Conservation (phyloP, 2,113 vertebrate genomes). For the Tupaia chinensis region DNA sequence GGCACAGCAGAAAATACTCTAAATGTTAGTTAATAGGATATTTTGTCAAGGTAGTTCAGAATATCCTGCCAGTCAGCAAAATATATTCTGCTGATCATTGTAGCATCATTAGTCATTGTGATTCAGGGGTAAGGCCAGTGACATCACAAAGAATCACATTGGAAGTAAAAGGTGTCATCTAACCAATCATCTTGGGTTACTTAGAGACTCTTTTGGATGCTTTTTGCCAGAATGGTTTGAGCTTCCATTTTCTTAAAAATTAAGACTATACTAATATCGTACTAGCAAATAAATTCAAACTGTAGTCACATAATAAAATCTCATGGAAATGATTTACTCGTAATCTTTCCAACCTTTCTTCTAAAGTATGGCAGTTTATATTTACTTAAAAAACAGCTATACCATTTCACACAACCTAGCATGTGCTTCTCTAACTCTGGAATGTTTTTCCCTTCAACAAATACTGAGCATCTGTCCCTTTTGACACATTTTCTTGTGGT, state of each 20-base stretch:
- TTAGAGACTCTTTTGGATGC: background rate
- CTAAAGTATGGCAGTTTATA: background rate
- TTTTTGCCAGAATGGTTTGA: constrained; percentile 10
- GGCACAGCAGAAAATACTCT: constrained; percentile 8
- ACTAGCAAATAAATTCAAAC: background rate
- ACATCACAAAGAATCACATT: constrained; percentile 68
- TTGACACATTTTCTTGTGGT: background rate
- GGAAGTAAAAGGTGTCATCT: background rate
- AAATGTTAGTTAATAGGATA: background rate
- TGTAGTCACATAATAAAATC: background rate
- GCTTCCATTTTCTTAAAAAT: constrained; percentile 7
- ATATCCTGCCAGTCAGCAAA: background rate
- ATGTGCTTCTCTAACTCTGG: background rate
- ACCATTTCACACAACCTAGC: background rate
- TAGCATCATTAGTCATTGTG: constrained; percentile 57
- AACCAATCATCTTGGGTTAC: constrained; percentile 3
- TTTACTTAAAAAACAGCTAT: background rate
- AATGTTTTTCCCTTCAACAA: background rate
- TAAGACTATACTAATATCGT: constrained; percentile 34
- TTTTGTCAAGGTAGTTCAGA: background rate
- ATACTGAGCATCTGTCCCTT: background rate
- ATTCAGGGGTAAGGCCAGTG: constrained; percentile 51
- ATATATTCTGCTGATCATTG: background rate
- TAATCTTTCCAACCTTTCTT: background rate
- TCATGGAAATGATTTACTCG: background rate